These are phyloP conservation scores for Brienomyrus brachyistius DNA, from an alignment of 2,113 vertebrate species.

Conservation along the genomic window DNA sequence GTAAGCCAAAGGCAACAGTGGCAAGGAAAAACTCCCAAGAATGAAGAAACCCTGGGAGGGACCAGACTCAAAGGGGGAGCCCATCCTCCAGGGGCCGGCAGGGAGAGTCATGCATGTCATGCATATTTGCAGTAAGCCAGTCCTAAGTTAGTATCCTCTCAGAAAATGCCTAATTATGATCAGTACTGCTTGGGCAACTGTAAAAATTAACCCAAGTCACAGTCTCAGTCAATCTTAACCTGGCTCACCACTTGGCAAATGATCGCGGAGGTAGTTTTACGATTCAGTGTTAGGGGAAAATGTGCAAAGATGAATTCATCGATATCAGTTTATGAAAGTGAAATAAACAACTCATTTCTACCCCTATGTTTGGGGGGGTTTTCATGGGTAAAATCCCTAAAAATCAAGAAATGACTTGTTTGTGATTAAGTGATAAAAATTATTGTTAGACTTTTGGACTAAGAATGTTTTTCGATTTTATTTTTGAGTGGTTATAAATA, in stretches of 20 bases:
- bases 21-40: too few relatives aligned
- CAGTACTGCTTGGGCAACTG: background rate
- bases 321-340: background rate
- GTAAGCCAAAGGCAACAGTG: too few relatives aligned
- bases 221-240: background rate
- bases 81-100: too few relatives aligned
- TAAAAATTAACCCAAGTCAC: background rate
- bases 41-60: too few relatives aligned
- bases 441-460: background rate
- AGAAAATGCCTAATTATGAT: background rate
- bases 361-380: background rate
- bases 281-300: background rate
- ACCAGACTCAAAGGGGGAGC: too few relatives aligned
- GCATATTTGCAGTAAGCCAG: background rate
- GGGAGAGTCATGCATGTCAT: background rate
- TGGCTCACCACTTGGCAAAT: background rate
- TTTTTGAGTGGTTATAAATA: background rate
- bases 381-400: background rate
- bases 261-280: background rate
- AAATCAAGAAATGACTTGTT: conserved; percentile 4
- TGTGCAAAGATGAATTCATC: background rate
- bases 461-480: background rate
- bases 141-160: background rate
- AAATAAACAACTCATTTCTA: background rate
- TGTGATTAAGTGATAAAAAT: background rate